phyloP scores from a whole-genome alignment of 2,113 vertebrate species.

The Bubo scandiacus region DNA sequence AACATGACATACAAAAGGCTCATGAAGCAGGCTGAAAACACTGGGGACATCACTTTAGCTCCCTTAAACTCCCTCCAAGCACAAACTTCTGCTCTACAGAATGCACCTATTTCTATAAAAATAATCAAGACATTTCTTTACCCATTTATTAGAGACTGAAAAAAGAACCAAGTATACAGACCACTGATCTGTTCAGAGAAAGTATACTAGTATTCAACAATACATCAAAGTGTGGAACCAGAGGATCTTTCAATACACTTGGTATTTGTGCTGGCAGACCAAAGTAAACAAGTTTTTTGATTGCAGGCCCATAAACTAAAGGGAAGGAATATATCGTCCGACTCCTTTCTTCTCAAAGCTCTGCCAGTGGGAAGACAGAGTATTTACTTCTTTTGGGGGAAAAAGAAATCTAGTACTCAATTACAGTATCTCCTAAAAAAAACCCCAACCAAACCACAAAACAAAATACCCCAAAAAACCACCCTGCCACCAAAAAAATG shows the following conservation, averaged over 20 bases:
- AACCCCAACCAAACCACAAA: no score
- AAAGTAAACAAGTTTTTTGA: conserved; percentile 1
- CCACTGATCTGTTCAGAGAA: neutral
- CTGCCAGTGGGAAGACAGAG: neutral
- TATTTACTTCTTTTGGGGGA: neutral
- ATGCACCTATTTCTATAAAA: conserved; percentile 8
- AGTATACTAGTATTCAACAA: neutral
- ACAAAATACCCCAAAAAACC: neutral
- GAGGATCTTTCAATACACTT: neutral
- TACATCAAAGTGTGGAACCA: neutral
- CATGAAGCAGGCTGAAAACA: conserved; percentile 19
- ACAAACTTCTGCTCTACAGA: conserved; percentile 23
- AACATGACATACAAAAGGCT: conserved; percentile 46
- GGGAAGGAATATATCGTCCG: neutral
- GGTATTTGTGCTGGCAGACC: neutral
- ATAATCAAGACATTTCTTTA: neutral
- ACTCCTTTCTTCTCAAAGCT: neutral
- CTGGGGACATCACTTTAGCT: conserved; percentile 14
- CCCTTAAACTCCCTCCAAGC: conserved; percentile 16
- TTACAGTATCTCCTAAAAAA: neutral
- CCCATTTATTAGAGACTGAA: neutral
- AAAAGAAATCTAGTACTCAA: neutral
- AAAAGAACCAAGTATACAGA: neutral
- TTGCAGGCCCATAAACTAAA: neutral
- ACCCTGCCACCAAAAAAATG: neutral